These are phyloP conservation scores for Spicauda simplicius DNA, from an alignment of 2,888 invertebrate species.

Conservation along the genomic window DNA sequence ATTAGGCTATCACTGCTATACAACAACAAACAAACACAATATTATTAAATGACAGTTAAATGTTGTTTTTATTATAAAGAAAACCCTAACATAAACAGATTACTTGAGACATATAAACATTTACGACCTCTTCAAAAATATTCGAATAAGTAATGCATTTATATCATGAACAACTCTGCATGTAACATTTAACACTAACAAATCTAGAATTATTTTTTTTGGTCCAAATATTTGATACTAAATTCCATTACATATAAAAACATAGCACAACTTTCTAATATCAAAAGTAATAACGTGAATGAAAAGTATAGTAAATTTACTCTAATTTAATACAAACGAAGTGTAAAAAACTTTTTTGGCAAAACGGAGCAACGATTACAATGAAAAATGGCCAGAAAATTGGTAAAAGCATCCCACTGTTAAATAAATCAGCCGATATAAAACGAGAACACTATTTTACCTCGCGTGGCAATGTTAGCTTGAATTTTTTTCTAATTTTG, in stretches of 20 bases:
- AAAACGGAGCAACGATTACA: neutral
- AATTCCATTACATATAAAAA: neutral
- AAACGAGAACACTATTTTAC: neutral
- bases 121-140: too few relatives aligned
- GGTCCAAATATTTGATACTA: neutral
- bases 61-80: too few relatives aligned
- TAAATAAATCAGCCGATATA: slow-evolving; percentile 6
- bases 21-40: too few relatives aligned
- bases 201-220: too few relatives aligned
- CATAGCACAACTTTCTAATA: neutral
- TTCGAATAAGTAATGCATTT: too few relatives aligned
- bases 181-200: too few relatives aligned
- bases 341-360: neutral
- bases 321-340: neutral
- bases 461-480: neutral
- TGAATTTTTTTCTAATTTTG: neutral
- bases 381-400: slow-evolving; percentile 2
- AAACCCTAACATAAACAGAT: too few relatives aligned
- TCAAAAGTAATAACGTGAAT: neutral
- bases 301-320: neutral
- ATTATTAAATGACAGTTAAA: too few relatives aligned
- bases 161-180: too few relatives aligned
- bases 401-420: neutral
- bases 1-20: too few relatives aligned
- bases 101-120: too few relatives aligned